Evolutionary conservation across 2,797 vertebrate genomes (phyloP).

Genomic region (Rhinichthys osculus): DNA sequence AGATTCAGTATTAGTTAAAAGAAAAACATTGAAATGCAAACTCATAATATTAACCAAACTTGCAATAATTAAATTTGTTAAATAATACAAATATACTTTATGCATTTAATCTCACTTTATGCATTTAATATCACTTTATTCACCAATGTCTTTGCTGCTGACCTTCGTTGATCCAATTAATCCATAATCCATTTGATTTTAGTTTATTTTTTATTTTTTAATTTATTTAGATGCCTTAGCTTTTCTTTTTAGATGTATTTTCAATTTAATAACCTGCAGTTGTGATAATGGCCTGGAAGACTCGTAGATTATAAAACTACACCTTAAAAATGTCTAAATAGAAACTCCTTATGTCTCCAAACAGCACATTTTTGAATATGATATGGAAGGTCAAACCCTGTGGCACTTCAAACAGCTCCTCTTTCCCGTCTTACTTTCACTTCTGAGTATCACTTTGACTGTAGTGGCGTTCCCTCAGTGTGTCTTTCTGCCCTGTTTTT

Average conservation of each 20-base stretch:
- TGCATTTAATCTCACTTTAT: not conserved
- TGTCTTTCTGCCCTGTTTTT: slow-evolving; percentile 40
- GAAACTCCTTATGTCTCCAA: not conserved
- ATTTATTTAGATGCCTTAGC: not conserved
- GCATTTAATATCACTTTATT: not conserved
- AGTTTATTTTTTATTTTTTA: not conserved
- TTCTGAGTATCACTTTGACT: slow-evolving; percentile 9
- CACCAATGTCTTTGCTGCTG: not conserved
- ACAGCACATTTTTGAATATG: not conserved
- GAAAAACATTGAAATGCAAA: too few species aligned
- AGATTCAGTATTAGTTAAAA: too few species aligned
- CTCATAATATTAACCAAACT: too few species aligned
- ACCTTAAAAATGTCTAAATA: not conserved
- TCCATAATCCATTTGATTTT: too few species aligned
- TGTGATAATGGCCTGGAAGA: not conserved
- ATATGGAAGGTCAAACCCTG: not conserved
- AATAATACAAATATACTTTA: not conserved
- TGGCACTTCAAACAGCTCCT: not conserved
- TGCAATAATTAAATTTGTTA: too few species aligned
- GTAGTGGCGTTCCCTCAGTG: not conserved
- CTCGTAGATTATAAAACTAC: not conserved
- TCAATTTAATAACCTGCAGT: not conserved
- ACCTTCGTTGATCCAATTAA: not conserved
- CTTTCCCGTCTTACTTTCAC: not conserved
- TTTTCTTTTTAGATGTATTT: not conserved